A percentile compares a stretch with the other conserved stretches of the same genome.
Conservation (phyloP, 2,113 vertebrate species). For the Bufo bufo region DNA sequence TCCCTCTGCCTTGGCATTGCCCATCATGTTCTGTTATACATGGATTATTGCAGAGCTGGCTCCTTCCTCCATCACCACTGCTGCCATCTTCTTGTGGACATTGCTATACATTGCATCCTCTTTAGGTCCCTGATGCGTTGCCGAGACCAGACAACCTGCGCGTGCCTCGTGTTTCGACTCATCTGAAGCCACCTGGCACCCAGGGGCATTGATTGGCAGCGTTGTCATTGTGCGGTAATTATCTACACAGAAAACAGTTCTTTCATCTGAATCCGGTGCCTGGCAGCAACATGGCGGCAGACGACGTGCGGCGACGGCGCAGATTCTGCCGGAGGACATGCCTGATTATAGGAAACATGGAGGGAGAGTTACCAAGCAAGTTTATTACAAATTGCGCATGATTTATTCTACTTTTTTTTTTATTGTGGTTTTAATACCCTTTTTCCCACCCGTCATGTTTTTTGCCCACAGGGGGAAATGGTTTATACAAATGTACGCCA, state of each 20-base stretch:
- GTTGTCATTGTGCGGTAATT: not conserved
- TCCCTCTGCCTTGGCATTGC: not conserved
- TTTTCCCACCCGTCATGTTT: no score
- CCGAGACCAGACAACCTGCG: not conserved
- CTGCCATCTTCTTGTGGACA: not conserved
- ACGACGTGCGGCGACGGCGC: not conserved
- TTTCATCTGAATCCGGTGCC: not conserved
- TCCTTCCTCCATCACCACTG: not conserved
- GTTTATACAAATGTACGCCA: not conserved
- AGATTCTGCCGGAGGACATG: not conserved
- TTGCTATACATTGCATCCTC: not conserved
- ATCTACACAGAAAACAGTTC: conserved; percentile 4
- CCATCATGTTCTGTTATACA: not conserved
- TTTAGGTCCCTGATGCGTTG: not conserved
- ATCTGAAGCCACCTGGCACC: not conserved
- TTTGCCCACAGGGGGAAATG: not conserved
- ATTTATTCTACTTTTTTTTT: no score
- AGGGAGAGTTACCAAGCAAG: not conserved
- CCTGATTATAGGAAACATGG: not conserved
- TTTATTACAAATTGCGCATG: not conserved
- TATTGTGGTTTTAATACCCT: no score
- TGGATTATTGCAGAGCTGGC: not conserved
- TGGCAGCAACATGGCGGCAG: conserved; percentile 1
- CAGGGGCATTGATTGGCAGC: not conserved
- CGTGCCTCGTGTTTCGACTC: not conserved